A percentile compares a stretch with the other conserved stretches of the same genome.
phyloP scores from a whole-genome alignment of 2,113 vertebrate species.

The Corvus cornix region DNA sequence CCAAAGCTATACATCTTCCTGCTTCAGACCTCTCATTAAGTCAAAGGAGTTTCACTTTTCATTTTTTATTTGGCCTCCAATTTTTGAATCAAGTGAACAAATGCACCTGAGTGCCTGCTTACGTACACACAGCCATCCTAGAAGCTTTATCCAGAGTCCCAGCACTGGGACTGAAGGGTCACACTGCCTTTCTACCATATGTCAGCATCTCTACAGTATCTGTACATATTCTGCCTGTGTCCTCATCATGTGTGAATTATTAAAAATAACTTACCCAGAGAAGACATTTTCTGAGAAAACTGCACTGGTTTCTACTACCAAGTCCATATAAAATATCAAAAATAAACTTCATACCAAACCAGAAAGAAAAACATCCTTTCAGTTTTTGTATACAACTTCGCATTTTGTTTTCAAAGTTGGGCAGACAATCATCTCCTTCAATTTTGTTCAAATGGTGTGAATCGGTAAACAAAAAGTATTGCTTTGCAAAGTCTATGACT shows the following conservation, averaged over 20 bases:
- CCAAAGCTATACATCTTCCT: neutral
- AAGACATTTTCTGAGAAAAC: neutral
- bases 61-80: neutral
- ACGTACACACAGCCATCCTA: neutral
- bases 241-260: neutral
- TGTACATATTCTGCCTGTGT: neutral
- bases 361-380: neutral
- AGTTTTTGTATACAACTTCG: neutral
- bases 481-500: neutral
- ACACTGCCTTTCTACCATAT: neutral
- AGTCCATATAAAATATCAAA: neutral
- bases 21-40: neutral
- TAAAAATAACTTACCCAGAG: neutral
- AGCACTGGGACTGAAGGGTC: neutral
- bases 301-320: neutral
- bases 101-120: neutral
- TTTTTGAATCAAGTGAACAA: neutral
- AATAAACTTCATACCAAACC: neutral
- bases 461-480: neutral
- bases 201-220: neutral
- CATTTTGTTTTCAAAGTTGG: neutral
- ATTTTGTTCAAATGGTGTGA: neutral
- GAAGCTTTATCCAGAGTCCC: neutral
- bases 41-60: neutral
- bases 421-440: neutral